A percentile compares a stretch with the other conserved stretches of the same genome.
phyloP scores from a whole-genome alignment of 2,113 vertebrate genomes.

The Myotis lucifugus region DNA sequence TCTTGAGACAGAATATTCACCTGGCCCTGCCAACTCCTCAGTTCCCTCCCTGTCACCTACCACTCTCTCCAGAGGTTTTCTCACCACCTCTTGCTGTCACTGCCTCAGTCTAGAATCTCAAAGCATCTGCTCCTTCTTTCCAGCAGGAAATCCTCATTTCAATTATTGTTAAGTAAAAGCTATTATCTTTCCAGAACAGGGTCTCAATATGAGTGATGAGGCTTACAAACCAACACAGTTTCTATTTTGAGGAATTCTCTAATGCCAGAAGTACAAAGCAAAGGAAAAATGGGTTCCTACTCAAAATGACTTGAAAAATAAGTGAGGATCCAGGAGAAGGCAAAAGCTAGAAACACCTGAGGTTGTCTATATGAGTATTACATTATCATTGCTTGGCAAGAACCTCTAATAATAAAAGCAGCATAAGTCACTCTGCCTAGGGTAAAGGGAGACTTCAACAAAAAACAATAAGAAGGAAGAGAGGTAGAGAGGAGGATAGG shows the following conservation, averaged over 20 bases:
- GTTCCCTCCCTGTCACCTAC: not conserved
- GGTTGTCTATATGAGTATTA: not conserved
- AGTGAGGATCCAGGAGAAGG: not conserved
- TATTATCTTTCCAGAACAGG: conserved; percentile 25
- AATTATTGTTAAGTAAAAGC: conserved; percentile 35
- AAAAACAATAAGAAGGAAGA: not conserved
- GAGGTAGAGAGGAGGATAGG: not conserved
- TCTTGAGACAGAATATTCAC: not conserved
- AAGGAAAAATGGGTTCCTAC: not conserved
- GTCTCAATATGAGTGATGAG: not conserved
- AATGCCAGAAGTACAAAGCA: conserved; percentile 37
- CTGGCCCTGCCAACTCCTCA: not conserved
- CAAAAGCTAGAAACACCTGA: conserved; percentile 20
- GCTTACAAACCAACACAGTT: not conserved
- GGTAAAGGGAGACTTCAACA: not conserved
- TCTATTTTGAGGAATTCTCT: conserved; percentile 40
- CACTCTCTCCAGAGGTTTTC: not conserved
- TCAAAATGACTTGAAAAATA: conserved; percentile 33
- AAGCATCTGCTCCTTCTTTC: conserved; percentile 25
- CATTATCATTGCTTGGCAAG: not conserved
- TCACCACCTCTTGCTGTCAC: not conserved
- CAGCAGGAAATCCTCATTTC: conserved; percentile 11
- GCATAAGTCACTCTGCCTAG: not conserved
- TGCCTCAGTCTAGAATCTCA: not conserved
- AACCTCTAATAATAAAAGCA: not conserved